Evolutionary conservation across 2,113 vertebrate genomes (phyloP), one percentile per base, ranked within the genome.

Genomic region (Entelurus aequoreus): DNA sequence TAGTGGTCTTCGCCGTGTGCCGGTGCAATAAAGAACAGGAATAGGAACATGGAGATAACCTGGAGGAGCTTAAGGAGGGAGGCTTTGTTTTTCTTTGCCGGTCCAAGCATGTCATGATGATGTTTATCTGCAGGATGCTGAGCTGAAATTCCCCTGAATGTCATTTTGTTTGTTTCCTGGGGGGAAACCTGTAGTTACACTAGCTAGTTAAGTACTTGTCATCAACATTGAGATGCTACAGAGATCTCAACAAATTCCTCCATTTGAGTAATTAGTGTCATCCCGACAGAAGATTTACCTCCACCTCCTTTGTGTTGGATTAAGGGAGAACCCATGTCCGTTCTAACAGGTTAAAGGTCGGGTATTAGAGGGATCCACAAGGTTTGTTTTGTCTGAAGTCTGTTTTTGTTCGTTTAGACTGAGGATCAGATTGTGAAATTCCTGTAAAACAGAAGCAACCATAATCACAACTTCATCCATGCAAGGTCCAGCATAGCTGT

Each of bases 331-430:
- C 54, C 58, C 15, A 13, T 49, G 10, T 70, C 56, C 71, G 72
- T 64, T 76, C 56, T 69, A 54, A 28, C 8, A 1, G 63, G 68
- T 37, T 62, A 77, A 74, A 78, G 76, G 72, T 83, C 63, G 47
- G 37, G 51, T 4, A 16, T 38, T 48, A 38, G 66, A 19, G 58
- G 54, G 65, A 77, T 78, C 47, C 61, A 42, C 9, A 7, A n/a
- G 50, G 69, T 83, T 74, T 83, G 71, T 77, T 80, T 81, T 79
- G 65, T 68, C 69, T 79, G 60, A 65, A 54, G 28, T 63, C 49
- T 68, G 73, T 81, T 74, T 28, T 75, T 57, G n/a, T 54, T 76
- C 40, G 63, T 75, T 67, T 52, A 77, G 54, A 74, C 70, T 65
- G 55, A 77, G 35, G 28, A 63, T 72, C 68, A 78, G 66, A 75